phyloP scores from a whole-genome alignment of 1,140 invertebrate genomes.

The Heliothis virescens region DNA sequence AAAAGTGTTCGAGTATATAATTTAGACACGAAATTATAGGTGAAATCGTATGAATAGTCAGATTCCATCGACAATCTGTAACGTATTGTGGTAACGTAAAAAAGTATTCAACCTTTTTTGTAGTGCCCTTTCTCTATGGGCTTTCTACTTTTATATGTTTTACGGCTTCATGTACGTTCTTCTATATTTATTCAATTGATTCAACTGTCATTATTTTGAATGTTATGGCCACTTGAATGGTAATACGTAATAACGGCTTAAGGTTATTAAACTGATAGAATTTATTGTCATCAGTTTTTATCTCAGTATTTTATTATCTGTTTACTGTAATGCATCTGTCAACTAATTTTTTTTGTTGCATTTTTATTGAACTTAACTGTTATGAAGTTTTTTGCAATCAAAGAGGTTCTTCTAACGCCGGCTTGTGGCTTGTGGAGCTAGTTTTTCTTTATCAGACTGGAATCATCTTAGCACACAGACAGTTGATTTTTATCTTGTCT shows the following conservation, averaged over 20 bases:
- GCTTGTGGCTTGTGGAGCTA: constrained; percentile 6
- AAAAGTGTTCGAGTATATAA: constrained; percentile 56
- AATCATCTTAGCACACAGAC: constrained; percentile 1
- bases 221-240: not conserved
- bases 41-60: constrained; percentile 70
- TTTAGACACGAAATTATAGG: constrained; percentile 63
- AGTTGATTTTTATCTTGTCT: constrained; percentile 12
- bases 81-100: constrained; percentile 71
- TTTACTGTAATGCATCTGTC: constrained; percentile 41
- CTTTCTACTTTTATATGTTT: constrained; percentile 73
- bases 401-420: constrained; percentile 26
- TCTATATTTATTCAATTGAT: constrained; percentile 55
- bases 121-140: constrained; percentile 74
- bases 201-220: not conserved
- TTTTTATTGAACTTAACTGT: constrained; percentile 36
- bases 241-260: constrained; percentile 6
- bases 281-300: constrained; percentile 22
- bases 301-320: constrained; percentile 10
- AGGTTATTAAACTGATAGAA: constrained; percentile 11
- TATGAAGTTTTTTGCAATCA: constrained; percentile 20
- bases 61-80: constrained; percentile 62
- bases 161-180: constrained; percentile 54
- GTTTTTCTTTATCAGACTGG: constrained; percentile 24
- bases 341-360: constrained; percentile 9
- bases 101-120: constrained; percentile 64